phyloP scores from a whole-genome alignment of 2,113 vertebrate genomes.

The Notarius lentiginosus region DNA sequence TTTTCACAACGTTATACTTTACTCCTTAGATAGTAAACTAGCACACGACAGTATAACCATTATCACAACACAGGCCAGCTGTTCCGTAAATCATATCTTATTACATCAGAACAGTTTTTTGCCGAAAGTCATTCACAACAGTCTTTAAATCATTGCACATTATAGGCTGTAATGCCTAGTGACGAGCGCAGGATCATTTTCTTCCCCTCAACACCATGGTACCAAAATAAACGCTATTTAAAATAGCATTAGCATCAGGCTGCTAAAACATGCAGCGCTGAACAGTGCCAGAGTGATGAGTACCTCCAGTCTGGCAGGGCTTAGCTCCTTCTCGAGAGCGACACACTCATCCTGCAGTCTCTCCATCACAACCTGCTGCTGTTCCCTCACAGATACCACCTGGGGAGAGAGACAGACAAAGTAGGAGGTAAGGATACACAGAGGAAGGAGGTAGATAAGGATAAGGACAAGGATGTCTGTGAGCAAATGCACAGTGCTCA shows the following conservation, averaged over 20 bases:
- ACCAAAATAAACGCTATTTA: neutral
- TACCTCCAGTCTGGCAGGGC: slow-evolving; percentile 73
- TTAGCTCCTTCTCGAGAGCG: slow-evolving; percentile 74
- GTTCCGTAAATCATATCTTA: no score
- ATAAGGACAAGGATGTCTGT: neutral
- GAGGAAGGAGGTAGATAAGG: neutral
- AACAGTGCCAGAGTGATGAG: slow-evolving; percentile 12
- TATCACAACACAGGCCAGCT: no score
- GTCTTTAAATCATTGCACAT: neutral
- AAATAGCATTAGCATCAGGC: neutral
- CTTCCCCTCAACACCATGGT: neutral
- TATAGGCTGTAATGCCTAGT: neutral
- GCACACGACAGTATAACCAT: no score
- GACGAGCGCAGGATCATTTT: neutral
- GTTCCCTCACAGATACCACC: slow-evolving; percentile 81
- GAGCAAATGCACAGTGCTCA: neutral
- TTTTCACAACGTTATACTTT: no score
- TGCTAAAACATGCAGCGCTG: slow-evolving; percentile 17
- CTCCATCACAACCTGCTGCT: slow-evolving; percentile 73
- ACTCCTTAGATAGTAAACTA: no score
- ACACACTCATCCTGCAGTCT: slow-evolving; percentile 73
- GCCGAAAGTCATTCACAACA: neutral
- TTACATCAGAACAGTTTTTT: no score
- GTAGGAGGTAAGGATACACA: neutral
- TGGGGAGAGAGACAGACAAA: slow-evolving; percentile 54